Base-by-base conservation (phyloP, 2,113 vertebrate genomes). In the Scartelaos histophorus region DNA sequence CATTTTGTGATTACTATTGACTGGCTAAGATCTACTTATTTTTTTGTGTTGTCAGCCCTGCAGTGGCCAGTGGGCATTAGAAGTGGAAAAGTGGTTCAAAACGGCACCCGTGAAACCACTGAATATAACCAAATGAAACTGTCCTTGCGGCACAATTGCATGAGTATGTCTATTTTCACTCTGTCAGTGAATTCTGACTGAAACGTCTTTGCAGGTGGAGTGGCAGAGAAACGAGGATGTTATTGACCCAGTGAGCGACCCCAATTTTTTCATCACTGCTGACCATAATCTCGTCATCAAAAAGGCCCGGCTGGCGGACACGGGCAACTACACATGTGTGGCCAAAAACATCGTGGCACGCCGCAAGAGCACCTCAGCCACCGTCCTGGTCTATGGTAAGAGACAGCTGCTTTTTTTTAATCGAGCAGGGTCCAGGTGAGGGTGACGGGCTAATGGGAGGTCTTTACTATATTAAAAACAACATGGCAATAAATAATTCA, bases 301-400 rank as follows among this genome's bases (percentile, higher is more conserved):
- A 71, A 96, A 97, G 82, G 96, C 97, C 25, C 96, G 97, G 7
- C 92, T 99, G 85, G 97, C 95, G 0, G 98, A 99, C 93, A 98
- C 97, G 0, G 98, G 95, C 90, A 99, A 99, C 95, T 99, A 99
- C 91, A 99, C 97, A 56, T 99, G 98, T 0, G 95, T 99, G 89
- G 97, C 98, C 85, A 99, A 99, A 92, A 99, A 99, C 92, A 97
- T 99, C 0, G 97, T 99, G 7, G 98, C 98, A 1, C 94, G 97
- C 3, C 95, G 98, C 74, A 96, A 95, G 84, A 99, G 98, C 34
- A 76, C 90, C 67, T 95, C 96, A 0, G 98, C 98, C 0, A 94
- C 96, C 0, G 93, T 99, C 89, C 95, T 94, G 0, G 95, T 98
- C 85, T 98, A 97, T 0, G 97, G 97, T 99, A 93, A 45, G 89